Evolutionary conservation across 2,113 vertebrate species (phyloP).

Genomic region (Scomber japonicus): DNA sequence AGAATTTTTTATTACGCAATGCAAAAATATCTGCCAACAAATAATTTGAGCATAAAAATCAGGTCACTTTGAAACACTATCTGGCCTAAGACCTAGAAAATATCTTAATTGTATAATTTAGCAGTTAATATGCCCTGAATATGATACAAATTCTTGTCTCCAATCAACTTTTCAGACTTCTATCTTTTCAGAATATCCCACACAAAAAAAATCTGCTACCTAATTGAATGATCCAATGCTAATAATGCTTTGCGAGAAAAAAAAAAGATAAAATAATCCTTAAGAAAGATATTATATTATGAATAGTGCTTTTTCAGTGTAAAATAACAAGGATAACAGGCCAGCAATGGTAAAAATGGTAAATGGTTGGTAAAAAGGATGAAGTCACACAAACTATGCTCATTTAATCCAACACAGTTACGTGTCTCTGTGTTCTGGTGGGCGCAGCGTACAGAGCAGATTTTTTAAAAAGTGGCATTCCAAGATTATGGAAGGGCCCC

Average conservation of each 20-base stretch:
- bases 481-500: conserved; percentile 36
- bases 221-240: background rate
- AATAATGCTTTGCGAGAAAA: background rate
- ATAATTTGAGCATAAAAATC: background rate
- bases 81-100: background rate
- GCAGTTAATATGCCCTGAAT: background rate
- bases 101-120: background rate
- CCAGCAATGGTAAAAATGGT: too few relatives aligned
- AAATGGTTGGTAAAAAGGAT: conserved; percentile 34
- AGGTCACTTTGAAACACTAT: background rate
- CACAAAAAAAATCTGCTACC: background rate
- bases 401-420: conserved; percentile 23
- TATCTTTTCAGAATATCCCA: background rate
- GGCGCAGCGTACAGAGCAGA: background rate
- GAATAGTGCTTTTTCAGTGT: conserved; percentile 13
- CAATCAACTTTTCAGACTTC: background rate
- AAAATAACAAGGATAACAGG: conserved; percentile 24
- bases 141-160: background rate
- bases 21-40: background rate
- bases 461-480: conserved; percentile 32
- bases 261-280: background rate
- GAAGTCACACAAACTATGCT: conserved; percentile 52
- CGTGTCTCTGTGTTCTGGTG: conserved; percentile 19
- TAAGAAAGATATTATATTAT: background rate
- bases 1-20: background rate